Conservation (phyloP, 2,888 invertebrate genomes). For the Nesidiocoris tenuis region DNA sequence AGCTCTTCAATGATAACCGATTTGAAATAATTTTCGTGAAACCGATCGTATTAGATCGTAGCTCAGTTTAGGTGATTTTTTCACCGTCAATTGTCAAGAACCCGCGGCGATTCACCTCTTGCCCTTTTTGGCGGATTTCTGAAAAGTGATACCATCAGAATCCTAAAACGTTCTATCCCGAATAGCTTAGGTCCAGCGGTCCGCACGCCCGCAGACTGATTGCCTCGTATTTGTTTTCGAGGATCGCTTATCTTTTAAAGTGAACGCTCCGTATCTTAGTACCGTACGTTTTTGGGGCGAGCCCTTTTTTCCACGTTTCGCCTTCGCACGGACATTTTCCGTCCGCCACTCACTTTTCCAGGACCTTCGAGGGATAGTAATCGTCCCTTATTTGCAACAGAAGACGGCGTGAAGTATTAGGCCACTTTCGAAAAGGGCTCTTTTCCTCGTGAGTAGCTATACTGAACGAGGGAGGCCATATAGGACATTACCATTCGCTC, state of each 20-base stretch:
- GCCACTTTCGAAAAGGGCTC: constrained; percentile 4
- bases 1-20: too few species aligned
- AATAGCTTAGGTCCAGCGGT: background rate
- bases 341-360: background rate
- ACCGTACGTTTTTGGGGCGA: background rate
- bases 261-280: background rate
- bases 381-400: constrained; percentile 22
- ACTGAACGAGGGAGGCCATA: background rate
- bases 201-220: background rate
- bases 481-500: background rate
- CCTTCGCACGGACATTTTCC: background rate
- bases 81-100: too few species aligned
- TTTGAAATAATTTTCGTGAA: too few species aligned
- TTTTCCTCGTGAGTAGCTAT: background rate
- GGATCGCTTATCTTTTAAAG: background rate
- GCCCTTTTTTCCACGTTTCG: background rate
- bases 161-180: background rate
- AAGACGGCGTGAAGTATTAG: constrained; percentile 12
- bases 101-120: too few species aligned
- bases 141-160: background rate
- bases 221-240: background rate
- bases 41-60: too few species aligned
- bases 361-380: background rate
- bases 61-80: too few species aligned
- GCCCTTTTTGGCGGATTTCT: background rate